These are phyloP conservation scores for Diachasmimorpha longicaudata DNA, from an alignment of 1,140 invertebrate genomes.

Conservation along the genomic window DNA sequence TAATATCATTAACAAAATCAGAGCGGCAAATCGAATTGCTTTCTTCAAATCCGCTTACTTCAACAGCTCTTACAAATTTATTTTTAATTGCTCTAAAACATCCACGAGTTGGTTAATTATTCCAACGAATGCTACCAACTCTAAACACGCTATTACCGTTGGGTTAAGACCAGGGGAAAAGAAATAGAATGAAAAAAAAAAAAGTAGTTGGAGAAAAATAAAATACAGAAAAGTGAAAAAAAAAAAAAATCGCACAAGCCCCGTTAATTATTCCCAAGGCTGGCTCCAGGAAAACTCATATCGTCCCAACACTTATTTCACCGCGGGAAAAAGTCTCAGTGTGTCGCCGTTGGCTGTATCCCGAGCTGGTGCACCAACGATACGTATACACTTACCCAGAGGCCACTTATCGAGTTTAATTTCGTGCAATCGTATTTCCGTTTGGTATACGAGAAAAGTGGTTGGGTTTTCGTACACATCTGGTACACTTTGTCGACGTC, in stretches of 20 bases:
- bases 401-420: slow-evolving; percentile 38
- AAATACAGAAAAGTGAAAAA: not conserved
- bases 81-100: not conserved
- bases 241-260: not conserved
- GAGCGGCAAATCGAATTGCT: not conserved
- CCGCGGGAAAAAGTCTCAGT: not conserved
- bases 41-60: not conserved
- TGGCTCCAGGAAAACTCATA: not conserved
- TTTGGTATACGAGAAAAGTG: too few species aligned
- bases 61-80: not conserved
- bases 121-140: not conserved
- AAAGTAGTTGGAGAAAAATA: not conserved
- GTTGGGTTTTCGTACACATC: not conserved
- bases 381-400: not conserved
- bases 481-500: not conserved
- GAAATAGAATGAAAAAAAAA: not conserved
- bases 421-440: slow-evolving; percentile 41
- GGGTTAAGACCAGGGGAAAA: not conserved
- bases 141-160: not conserved
- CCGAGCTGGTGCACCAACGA: too few species aligned
- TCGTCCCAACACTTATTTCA: not conserved
- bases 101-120: not conserved
- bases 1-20: not conserved
- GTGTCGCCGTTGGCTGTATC: too few species aligned
- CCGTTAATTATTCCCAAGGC: not conserved